A percentile compares a stretch with the other conserved stretches of the same genome.
phyloP scores from a whole-genome alignment of 1,140 invertebrate genomes.

The Liolophura sinensis region DNA sequence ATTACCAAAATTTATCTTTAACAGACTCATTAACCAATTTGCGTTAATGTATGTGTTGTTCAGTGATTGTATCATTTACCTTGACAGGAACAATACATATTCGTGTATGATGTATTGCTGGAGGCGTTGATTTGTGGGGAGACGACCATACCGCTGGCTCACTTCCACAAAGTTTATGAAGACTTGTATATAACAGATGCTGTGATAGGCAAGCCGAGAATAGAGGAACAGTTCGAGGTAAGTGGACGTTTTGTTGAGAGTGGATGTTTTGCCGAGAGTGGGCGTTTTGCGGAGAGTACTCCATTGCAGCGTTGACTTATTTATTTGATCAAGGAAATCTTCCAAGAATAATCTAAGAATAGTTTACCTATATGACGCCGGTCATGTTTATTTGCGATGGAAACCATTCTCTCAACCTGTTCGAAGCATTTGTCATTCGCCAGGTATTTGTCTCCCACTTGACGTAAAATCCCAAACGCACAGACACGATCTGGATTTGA shows the following conservation, averaged over 20 bases:
- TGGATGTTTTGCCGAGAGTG: not conserved
- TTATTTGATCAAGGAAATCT: too few species aligned
- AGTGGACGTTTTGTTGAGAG: conserved; percentile 6
- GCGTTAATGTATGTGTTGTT: not conserved
- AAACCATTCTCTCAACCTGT: too few species aligned
- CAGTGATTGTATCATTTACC: conserved; percentile 22
- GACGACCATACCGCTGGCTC: conserved; percentile 75
- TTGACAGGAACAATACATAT: conserved; percentile 91
- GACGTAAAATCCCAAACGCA: too few species aligned
- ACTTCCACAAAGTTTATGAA: conserved; percentile 90
- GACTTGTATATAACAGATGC: conserved; percentile 97
- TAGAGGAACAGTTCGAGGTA: conserved; percentile 53
- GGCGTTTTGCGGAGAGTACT: too few species aligned
- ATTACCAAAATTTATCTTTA: conserved; percentile 3
- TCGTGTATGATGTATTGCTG: conserved; percentile 90
- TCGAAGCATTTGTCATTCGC: too few species aligned
- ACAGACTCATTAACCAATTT: too few species aligned
- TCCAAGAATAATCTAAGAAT: too few species aligned
- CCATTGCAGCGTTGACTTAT: too few species aligned
- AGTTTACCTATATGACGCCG: too few species aligned
- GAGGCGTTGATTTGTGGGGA: conserved; percentile 91
- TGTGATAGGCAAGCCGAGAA: conserved; percentile 47
- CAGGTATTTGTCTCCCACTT: too few species aligned
- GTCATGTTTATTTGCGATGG: too few species aligned
- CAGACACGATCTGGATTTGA: too few species aligned